Evolutionary conservation across 2,113 vertebrate species (phyloP).

Genomic region (Anoplopoma fimbria): DNA sequence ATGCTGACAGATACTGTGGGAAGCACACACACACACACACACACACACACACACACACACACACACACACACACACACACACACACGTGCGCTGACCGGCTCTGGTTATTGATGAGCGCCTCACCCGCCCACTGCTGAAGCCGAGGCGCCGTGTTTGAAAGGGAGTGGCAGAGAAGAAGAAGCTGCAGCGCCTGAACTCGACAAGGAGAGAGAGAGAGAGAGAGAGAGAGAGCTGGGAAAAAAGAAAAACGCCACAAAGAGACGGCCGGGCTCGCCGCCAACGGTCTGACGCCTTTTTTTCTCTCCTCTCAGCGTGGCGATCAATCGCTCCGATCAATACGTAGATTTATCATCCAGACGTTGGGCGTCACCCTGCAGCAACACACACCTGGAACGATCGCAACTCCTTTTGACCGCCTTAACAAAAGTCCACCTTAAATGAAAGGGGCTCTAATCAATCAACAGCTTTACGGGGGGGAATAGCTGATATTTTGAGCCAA

Average conservation of each 20-base stretch:
- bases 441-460: conserved; percentile 7
- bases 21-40: conserved; percentile 34
- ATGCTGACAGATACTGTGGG: conserved; percentile 46
- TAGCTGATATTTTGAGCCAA: not conserved
- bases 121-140: too few species aligned
- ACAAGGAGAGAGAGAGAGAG: too few species aligned
- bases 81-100: conserved; percentile 32
- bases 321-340: conserved; percentile 3
- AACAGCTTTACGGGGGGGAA: conserved; percentile 4
- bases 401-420: not conserved
- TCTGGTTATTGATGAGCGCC: conserved; percentile 65
- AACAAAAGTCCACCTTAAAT: conserved; percentile 25
- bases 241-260: conserved; percentile 51
- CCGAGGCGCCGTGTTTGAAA: conserved; percentile 35
- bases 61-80: conserved; percentile 4
- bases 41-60: conserved; percentile 11
- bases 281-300: conserved; percentile 19
- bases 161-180: conserved; percentile 69
- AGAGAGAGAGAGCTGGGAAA: too few species aligned
- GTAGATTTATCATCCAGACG: not conserved
- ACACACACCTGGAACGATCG: not conserved
- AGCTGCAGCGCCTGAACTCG: conserved; percentile 60
- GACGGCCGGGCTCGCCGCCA: not conserved
- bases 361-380: conserved; percentile 40
- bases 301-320: not conserved